Evolutionary conservation across 2,797 vertebrate genomes (phyloP), one percentile per base, ranked within the genome.

Genomic region (Eupleurogrammus muticus): DNA sequence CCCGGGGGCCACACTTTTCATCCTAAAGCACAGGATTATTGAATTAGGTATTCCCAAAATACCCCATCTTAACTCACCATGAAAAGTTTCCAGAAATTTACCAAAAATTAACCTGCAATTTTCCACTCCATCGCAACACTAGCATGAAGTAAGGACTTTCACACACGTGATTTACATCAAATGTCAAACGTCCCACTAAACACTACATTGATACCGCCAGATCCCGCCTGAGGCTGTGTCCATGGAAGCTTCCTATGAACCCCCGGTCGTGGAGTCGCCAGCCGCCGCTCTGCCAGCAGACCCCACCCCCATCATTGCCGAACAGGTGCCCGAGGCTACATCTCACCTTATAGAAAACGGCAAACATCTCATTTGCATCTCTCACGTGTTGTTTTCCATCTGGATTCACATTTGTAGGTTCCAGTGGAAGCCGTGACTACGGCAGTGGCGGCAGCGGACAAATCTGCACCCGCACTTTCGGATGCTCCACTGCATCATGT

Each of bases 241-340:
- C 1, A 19, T 51, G 17, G 73, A 77, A 52, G 60, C 54, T 20
- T 40, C 66, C 1, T 58, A 6, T 11, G 56, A 73, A 46, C 38
- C 57, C 40, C 58, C 71, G 21, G 73, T 65, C 40, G 9, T 66
- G 5, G 78, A 81, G 1, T 66, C 64, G 16, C 56, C 67, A 7
- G 5, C 81, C 0, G 13, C 57, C 13, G 62, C 86, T 17, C 53
- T 65, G 20, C 14, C 78, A 2, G 23, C 76, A 38, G 86, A 86
- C 70, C 61, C 63, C 1, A 14, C 19, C 34, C 59, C 54, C 0
- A 23, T 70, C 34, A 46, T 87, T 24, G 35, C 81, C 44, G 90
- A 92, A 21, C 84, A 90, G 66, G 77, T 90, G 1, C 21, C 60
- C 6, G 87, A 93, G 14, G 23, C 77, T 0, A 19, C 20, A 28